These are phyloP conservation scores for Onychostruthus taczanowskii DNA, from an alignment of 2,113 vertebrate species.

Conservation along the genomic window DNA sequence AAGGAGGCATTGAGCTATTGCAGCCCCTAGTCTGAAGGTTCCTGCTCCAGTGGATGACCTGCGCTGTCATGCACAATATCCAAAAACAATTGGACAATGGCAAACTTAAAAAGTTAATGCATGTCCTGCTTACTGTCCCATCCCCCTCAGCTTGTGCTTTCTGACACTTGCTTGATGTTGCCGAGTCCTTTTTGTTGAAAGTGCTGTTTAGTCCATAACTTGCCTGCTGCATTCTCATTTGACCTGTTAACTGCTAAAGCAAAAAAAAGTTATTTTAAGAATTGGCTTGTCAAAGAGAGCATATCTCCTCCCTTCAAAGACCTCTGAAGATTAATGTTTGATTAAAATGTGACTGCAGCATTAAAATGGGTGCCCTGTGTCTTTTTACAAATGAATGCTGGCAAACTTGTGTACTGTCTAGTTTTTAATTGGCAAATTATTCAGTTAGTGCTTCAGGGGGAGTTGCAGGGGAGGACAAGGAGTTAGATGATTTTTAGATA, in stretches of 20 bases:
- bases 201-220: constrained; percentile 6
- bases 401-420: neutral
- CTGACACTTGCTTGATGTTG: neutral
- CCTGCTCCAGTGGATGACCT: constrained; percentile 45
- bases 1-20: constrained; percentile 62
- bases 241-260: constrained; percentile 17
- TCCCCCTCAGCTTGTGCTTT: constrained; percentile 18
- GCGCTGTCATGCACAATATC: constrained; percentile 4
- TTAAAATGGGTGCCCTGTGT: constrained; percentile 35
- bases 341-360: constrained; percentile 43
- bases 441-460: neutral
- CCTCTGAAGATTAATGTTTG: neutral
- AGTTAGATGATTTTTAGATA: neutral
- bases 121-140: neutral
- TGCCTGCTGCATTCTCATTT: neutral
- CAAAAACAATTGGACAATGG: constrained; percentile 34
- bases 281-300: neutral
- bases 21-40: constrained; percentile 57
- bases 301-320: neutral
- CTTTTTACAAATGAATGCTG: constrained; percentile 7
- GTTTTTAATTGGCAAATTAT: constrained; percentile 1
- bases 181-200: neutral
- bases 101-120: constrained; percentile 49
- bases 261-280: constrained; percentile 8
- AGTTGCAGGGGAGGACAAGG: neutral